Percentiles rank a stretch among this genome's conserved stretches.
Evolutionary conservation across 2,113 vertebrate genomes (phyloP).

Genomic region (Neopipo cinnamomea): DNA sequence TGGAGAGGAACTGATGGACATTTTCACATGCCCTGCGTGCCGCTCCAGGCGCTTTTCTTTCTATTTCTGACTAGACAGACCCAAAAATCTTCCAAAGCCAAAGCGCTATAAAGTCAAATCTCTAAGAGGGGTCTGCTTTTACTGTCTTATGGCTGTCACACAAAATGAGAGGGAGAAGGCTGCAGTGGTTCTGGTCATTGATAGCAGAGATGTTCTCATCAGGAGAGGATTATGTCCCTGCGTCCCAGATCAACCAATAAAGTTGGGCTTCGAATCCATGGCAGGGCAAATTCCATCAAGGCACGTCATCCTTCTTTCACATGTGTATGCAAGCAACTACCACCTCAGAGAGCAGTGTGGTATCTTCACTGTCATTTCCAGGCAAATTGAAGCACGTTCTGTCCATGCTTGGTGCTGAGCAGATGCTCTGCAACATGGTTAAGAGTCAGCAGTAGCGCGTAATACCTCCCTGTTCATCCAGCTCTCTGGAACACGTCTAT

Average conservation of each 20-base stretch:
- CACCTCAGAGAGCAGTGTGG: background rate
- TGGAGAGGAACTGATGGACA: background rate
- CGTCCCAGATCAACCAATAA: background rate
- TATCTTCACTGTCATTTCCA: background rate
- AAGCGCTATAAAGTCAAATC: background rate
- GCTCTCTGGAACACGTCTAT: background rate
- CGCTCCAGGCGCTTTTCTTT: background rate
- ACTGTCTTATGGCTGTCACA: background rate
- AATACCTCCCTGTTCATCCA: background rate
- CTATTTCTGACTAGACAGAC: constrained; percentile 6
- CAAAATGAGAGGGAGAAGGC: constrained; percentile 11
- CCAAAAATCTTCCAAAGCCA: background rate
- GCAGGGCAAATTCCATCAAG: background rate
- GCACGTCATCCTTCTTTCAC: background rate
- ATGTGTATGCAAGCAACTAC: background rate
- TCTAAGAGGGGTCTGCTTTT: background rate
- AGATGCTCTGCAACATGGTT: background rate
- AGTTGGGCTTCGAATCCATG: background rate
- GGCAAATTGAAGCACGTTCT: background rate
- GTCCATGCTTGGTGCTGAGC: background rate
- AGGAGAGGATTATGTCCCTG: background rate
- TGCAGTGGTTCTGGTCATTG: background rate
- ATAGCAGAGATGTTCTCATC: background rate
- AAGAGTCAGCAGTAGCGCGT: accelerated
- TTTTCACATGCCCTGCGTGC: background rate